A percentile compares a stretch with the other conserved stretches of the same genome.
These are phyloP conservation scores for Lagenorhynchus albirostris DNA, from an alignment of 2,113 vertebrate species.

Conservation along the genomic window DNA sequence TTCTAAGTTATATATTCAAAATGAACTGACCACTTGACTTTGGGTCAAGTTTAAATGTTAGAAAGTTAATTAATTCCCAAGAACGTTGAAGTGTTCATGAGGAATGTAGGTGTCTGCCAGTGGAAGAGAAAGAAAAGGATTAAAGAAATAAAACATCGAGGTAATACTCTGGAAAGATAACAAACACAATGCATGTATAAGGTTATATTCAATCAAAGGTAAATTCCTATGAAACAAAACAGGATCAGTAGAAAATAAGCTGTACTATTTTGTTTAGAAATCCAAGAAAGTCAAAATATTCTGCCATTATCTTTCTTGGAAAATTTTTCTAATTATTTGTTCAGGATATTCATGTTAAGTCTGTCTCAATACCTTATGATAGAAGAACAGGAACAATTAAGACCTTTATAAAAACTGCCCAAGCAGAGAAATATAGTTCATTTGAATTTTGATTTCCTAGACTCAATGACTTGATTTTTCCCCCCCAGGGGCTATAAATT, in stretches of 20 bases:
- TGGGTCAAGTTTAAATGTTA: conserved; percentile 31
- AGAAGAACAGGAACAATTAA: conserved; percentile 43
- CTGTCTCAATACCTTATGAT: conserved; percentile 47
- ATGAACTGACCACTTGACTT: conserved; percentile 21
- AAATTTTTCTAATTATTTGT: conserved; percentile 53
- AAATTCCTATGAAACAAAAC: conserved; percentile 36
- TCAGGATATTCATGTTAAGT: neutral
- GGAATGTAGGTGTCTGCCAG: neutral
- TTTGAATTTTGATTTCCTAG: neutral
- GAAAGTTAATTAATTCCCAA: conserved; percentile 27
- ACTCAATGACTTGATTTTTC: neutral
- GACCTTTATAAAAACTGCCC: conserved; percentile 57
- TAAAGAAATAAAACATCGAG: conserved; percentile 53
- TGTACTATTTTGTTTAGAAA: conserved; percentile 56
- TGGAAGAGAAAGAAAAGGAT: conserved; percentile 56
- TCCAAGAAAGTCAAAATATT: conserved; percentile 8
- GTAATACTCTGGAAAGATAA: conserved; percentile 35
- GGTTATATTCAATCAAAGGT: conserved; percentile 52
- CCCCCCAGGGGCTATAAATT: neutral
- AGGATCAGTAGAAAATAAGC: neutral
- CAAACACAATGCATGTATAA: conserved; percentile 28
- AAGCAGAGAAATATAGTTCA: neutral
- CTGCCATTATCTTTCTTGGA: neutral
- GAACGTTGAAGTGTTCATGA: neutral
- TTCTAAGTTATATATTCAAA: conserved; percentile 16